Conservation (phyloP, 1,140 invertebrate genomes). For the Aphidius gifuensis region DNA sequence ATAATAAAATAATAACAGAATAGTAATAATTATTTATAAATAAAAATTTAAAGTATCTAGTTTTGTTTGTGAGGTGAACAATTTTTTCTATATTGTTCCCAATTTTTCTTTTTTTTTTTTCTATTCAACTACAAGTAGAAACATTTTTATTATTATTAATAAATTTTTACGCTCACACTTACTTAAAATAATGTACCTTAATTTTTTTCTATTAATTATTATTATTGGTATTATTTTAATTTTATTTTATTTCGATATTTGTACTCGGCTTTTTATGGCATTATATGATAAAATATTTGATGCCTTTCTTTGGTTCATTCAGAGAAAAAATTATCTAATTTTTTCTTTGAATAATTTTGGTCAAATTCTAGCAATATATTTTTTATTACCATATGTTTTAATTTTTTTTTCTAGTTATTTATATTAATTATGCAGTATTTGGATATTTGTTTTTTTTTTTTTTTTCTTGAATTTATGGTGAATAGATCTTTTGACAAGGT, state of each 20-base stretch:
- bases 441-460: neutral
- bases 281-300: conserved; percentile 42
- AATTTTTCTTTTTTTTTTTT: conserved; percentile 7
- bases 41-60: too few species aligned
- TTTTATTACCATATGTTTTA: neutral
- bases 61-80: too few species aligned
- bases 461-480: conserved; percentile 15
- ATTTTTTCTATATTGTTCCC: conserved; percentile 7
- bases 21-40: too few species aligned
- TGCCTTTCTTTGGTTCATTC: conserved; percentile 28
- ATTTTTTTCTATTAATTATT: too few species aligned
- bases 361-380: neutral
- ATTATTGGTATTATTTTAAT: too few species aligned
- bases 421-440: neutral
- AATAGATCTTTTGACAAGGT: neutral
- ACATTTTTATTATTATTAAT: neutral
- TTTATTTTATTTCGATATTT: conserved; percentile 31
- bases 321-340: neutral
- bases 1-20: too few species aligned
- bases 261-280: conserved; percentile 37
- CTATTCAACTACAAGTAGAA: neutral
- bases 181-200: neutral
- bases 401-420: conserved; percentile 3
- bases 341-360: conserved; percentile 12
- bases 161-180: neutral